Percentiles rank a stretch among this genome's conserved stretches.
Conservation (phyloP, 2,888 invertebrate species). For the Pollenia angustigena region DNA sequence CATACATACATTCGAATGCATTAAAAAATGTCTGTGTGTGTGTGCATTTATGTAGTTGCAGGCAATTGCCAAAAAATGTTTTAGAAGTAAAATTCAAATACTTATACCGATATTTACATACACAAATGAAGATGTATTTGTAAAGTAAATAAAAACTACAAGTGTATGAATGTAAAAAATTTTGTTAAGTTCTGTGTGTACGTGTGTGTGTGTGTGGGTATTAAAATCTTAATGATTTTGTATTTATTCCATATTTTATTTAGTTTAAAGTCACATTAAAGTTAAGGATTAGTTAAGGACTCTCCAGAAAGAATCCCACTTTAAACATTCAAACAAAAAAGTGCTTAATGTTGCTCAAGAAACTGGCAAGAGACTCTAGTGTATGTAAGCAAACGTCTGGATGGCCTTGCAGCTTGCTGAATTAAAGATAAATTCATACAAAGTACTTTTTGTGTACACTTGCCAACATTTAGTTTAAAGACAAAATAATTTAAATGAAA, state of each 20-base stretch:
- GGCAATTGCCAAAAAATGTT: conserved; percentile 59
- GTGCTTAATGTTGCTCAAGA: neutral
- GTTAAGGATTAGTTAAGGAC: neutral
- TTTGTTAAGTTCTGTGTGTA: neutral
- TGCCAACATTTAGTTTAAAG: neutral
- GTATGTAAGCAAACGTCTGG: neutral
- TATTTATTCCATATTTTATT: conserved; percentile 40
- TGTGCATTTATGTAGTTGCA: neutral
- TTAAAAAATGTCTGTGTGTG: conserved; percentile 13
- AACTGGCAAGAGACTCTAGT: neutral
- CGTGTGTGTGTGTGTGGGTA: neutral
- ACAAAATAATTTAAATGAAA: neutral
- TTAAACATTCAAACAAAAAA: conserved; percentile 7
- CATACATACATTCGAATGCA: neutral
- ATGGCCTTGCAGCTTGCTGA: neutral
- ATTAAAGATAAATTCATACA: conserved; percentile 3
- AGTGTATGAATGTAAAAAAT: neutral
- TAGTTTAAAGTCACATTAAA: conserved; percentile 48
- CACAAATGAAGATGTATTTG: conserved; percentile 42
- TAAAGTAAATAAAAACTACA: neutral
- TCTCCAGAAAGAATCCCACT: neutral
- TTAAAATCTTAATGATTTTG: neutral
- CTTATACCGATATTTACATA: neutral
- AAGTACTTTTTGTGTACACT: neutral
- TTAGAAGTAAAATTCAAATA: conserved; percentile 43